Evolutionary conservation across 2,888 invertebrate genomes (phyloP).

Genomic region (Endotricha flammealis): DNA sequence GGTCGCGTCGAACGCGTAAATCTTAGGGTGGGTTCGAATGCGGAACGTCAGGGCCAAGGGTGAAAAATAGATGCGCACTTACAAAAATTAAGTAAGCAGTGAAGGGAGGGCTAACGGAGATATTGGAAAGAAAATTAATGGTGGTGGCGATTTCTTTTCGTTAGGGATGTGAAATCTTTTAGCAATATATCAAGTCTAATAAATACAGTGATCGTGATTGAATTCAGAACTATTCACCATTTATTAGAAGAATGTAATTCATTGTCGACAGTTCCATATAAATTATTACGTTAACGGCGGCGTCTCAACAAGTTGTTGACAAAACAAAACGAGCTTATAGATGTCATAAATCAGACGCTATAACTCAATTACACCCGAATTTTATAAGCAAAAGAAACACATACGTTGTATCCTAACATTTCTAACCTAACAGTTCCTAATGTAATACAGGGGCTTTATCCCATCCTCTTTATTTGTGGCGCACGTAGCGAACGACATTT

Average conservation of each 20-base stretch:
- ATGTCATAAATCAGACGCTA: not conserved
- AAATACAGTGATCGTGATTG: conserved; percentile 1
- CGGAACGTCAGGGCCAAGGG: conserved; percentile 43
- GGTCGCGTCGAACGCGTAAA: conserved; percentile 64
- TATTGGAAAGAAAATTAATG: conserved; percentile 30
- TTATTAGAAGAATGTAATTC: not conserved
- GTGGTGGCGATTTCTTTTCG: conserved; percentile 17
- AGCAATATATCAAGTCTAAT: conserved; percentile 8
- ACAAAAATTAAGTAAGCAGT: conserved; percentile 60
- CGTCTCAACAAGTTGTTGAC: not conserved
- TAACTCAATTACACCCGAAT: conserved; percentile 2
- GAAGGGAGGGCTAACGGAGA: conserved; percentile 26
- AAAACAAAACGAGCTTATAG: not conserved
- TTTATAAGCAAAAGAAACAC: conserved; percentile 6
- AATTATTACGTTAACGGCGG: not conserved
- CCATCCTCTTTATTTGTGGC: conserved; percentile 70
- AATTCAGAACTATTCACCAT: not conserved
- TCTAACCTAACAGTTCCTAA: conserved; percentile 47
- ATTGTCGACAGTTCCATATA: no score
- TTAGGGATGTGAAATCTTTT: conserved; percentile 10
- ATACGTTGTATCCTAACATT: conserved; percentile 28
- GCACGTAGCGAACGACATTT: conserved; percentile 74
- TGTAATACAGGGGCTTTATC: conserved; percentile 61
- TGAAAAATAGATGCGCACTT: conserved; percentile 67
- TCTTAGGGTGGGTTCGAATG: conserved; percentile 54